Conservation (phyloP, 1,140 invertebrate species). For the Phymastichus coffea region DNA sequence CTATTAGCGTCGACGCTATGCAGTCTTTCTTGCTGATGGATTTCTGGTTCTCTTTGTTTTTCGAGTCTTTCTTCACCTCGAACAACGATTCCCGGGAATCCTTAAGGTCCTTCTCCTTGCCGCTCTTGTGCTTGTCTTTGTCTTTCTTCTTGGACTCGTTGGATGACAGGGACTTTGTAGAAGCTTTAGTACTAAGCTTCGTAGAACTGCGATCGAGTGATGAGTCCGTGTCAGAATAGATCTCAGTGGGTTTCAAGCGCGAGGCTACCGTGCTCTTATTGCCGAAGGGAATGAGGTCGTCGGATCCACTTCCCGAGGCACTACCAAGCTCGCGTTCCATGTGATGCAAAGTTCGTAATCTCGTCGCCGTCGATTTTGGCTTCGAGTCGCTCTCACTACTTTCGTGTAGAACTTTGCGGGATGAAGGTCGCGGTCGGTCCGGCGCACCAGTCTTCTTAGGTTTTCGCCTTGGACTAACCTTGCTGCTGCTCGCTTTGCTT, state of each 20-base stretch:
- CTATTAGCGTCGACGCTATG: constrained; percentile 76
- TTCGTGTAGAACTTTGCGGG: constrained; percentile 34
- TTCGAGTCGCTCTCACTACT: constrained; percentile 46
- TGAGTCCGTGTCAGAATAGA: constrained; percentile 77
- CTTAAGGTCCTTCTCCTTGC: constrained; percentile 6
- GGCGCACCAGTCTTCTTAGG: constrained; percentile 45
- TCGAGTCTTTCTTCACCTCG: constrained; percentile 28
- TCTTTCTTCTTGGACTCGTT: constrained; percentile 37
- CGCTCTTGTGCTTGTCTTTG: constrained; percentile 32
- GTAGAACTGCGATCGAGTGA: constrained; percentile 62
- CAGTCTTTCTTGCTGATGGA: constrained; percentile 62
- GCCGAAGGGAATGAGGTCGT: constrained; percentile 68
- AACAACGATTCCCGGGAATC: not conserved
- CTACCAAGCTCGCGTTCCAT: constrained; percentile 66
- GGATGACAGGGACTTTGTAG: not conserved
- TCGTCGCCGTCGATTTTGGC: constrained; percentile 40
- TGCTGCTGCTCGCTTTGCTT: constrained; percentile 8
- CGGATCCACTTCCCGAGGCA: constrained; percentile 70
- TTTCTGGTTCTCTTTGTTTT: constrained; percentile 62
- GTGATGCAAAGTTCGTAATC: constrained; percentile 63
- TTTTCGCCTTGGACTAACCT: constrained; percentile 37
- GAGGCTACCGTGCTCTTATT: constrained; percentile 44
- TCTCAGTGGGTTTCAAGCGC: constrained; percentile 55
- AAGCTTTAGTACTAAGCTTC: not conserved
- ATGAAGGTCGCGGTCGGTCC: constrained; percentile 34